Percentiles rank a stretch among this genome's conserved stretches.
phyloP scores from a whole-genome alignment of 2,797 vertebrate genomes.

The Pygocentrus nattereri region DNA sequence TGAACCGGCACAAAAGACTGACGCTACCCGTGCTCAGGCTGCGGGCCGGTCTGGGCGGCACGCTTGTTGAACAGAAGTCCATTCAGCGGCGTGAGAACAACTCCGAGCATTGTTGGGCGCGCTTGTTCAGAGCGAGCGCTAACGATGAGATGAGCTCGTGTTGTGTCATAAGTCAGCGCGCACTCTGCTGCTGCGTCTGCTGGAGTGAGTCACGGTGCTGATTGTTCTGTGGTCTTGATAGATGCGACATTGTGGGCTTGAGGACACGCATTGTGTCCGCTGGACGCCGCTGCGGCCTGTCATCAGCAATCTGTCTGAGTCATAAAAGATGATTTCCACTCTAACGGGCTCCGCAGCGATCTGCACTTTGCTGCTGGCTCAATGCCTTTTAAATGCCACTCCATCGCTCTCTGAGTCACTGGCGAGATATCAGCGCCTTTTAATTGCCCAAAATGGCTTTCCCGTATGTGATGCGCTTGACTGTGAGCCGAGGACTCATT shows the following conservation, averaged over 20 bases:
- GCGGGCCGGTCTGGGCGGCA: no score
- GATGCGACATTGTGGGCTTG: not conserved
- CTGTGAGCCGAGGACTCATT: not conserved
- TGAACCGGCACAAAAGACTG: not conserved
- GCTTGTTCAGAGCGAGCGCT: not conserved
- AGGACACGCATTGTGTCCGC: not conserved
- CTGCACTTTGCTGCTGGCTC: slow-evolving; percentile 19
- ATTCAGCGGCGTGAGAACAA: not conserved
- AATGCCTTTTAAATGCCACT: slow-evolving; percentile 9
- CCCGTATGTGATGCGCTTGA: not conserved
- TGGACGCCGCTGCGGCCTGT: slow-evolving; percentile 25
- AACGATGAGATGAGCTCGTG: not conserved
- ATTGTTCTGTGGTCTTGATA: not conserved
- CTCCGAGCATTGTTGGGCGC: not conserved
- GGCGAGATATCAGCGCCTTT: not conserved
- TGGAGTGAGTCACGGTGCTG: not conserved
- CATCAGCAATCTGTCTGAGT: slow-evolving; percentile 14
- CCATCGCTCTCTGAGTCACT: not conserved
- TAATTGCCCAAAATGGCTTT: not conserved
- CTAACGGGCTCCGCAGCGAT: slow-evolving; percentile 8
- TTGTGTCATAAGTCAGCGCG: not conserved
- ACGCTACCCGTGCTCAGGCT: not conserved
- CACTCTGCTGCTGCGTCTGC: slow-evolving; percentile 4
- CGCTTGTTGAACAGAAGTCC: not conserved
- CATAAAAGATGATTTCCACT: slow-evolving; percentile 20